Conservation (phyloP, 1,140 invertebrate species). For the Habropoda laboriosa region DNA sequence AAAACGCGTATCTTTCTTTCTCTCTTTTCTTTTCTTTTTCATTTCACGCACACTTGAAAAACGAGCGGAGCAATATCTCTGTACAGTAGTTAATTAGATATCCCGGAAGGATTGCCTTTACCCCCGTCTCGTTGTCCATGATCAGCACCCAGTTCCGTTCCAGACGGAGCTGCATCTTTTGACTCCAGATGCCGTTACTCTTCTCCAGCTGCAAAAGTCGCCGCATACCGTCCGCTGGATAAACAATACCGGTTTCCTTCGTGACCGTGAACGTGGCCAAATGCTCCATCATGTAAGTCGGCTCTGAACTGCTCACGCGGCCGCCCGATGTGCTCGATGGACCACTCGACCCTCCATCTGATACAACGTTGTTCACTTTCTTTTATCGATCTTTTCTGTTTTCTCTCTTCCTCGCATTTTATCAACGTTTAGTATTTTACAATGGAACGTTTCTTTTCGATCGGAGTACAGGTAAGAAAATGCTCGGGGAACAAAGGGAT, state of each 20-base stretch:
- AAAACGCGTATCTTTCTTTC: too few relatives aligned
- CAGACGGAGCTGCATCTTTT: conserved; percentile 96
- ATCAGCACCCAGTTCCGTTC: conserved; percentile 95
- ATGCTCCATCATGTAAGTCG: conserved; percentile 96
- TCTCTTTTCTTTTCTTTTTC: not conserved
- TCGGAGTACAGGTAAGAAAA: too few relatives aligned
- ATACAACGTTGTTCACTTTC: not conserved
- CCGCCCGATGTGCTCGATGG: conserved; percentile 73
- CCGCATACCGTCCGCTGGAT: conserved; percentile 97
- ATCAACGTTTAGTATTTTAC: too few relatives aligned
- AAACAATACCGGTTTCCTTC: conserved; percentile 92
- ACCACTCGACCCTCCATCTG: conserved; percentile 73
- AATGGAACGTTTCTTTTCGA: not conserved
- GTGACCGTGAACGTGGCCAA: conserved; percentile 98
- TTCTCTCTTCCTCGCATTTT: too few relatives aligned
- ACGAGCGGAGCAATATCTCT: not conserved
- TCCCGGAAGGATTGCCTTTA: conserved; percentile 82
- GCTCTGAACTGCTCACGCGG: conserved; percentile 83
- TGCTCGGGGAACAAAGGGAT: not conserved
- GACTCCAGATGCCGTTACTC: conserved; percentile 99
- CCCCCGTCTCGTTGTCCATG: conserved; percentile 98
- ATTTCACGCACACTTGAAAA: not conserved
- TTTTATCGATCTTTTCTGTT: not conserved
- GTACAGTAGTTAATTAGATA: too few relatives aligned
- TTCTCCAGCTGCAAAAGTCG: conserved; percentile 97